These are phyloP conservation scores for Eulithis prunata DNA, from an alignment of 2,888 invertebrate species.

Conservation along the genomic window DNA sequence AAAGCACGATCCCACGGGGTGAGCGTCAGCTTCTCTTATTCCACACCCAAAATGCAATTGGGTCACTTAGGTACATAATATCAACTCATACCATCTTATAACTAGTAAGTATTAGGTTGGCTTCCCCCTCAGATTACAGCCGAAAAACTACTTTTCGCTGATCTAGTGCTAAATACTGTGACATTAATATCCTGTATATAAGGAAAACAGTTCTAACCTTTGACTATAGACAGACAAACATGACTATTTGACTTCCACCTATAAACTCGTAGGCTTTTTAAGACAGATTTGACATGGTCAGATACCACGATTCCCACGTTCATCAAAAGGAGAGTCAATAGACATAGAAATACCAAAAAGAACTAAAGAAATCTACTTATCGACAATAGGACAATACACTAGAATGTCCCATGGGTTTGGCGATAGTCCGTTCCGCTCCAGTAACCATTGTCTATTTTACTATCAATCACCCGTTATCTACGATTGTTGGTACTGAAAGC, in stretches of 20 bases:
- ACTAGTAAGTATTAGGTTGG: no score
- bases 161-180: no score
- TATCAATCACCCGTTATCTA: conserved; percentile 59
- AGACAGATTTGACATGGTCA: no score
- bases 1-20: conserved; percentile 19
- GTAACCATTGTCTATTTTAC: conserved; percentile 49
- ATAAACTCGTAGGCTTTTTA: no score
- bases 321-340: neutral
- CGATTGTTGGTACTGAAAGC: conserved; percentile 42
- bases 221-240: no score
- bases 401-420: conserved; percentile 53
- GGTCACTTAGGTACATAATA: no score
- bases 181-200: no score
- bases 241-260: no score
- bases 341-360: conserved; percentile 8
- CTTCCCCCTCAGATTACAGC: no score
- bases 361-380: conserved; percentile 16
- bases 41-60: neutral
- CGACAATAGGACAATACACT: conserved; percentile 26
- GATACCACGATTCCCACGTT: neutral
- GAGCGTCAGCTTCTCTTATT: neutral
- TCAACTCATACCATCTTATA: no score
- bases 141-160: no score
- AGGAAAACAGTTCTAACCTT: no score
- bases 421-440: conserved; percentile 62